Conservation (phyloP, 2,797 vertebrate species). For the Distichodus sexfasciatus region DNA sequence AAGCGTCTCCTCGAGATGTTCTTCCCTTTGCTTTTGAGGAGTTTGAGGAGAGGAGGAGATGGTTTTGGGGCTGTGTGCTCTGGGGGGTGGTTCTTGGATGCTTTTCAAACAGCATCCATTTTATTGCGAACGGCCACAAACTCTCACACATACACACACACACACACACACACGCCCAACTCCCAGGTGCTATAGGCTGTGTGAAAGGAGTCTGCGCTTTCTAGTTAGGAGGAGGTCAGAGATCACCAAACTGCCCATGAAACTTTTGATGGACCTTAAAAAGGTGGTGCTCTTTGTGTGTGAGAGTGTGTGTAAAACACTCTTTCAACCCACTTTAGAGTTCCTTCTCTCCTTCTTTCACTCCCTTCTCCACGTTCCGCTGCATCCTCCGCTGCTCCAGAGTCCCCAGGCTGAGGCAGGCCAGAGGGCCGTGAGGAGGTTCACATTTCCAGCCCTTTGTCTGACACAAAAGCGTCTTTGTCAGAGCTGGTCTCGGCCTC, state of each 20-base stretch:
- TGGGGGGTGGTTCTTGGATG: conserved; percentile 16
- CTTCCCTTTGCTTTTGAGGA: no score
- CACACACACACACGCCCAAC: background rate
- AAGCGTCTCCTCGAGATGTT: no score
- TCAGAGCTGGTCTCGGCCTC: conserved; percentile 65
- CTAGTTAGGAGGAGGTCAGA: conserved; percentile 52
- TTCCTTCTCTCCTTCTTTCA: conserved; percentile 38
- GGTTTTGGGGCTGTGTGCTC: no score
- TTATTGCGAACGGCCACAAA: no score
- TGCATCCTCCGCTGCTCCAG: conserved; percentile 67
- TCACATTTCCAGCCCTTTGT: conserved; percentile 71
- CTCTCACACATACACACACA: no score
- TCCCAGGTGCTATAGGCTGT: conserved; percentile 39
- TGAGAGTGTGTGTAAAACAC: conserved; percentile 50
- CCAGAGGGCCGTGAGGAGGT: conserved; percentile 61
- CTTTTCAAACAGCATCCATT: conserved; percentile 5
- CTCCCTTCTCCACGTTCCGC: conserved; percentile 26
- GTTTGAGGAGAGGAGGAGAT: no score
- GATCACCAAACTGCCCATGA: conserved; percentile 54
- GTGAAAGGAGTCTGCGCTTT: conserved; percentile 33
- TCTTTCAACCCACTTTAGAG: conserved; percentile 7
- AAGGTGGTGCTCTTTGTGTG: conserved; percentile 54
- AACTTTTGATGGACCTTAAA: conserved; percentile 58
- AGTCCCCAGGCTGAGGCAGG: conserved; percentile 74
- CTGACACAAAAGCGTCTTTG: conserved; percentile 72